Evolutionary conservation across 2,888 invertebrate species (phyloP), one percentile per base, ranked within the genome.

Genomic region (Tethea ocularis): DNA sequence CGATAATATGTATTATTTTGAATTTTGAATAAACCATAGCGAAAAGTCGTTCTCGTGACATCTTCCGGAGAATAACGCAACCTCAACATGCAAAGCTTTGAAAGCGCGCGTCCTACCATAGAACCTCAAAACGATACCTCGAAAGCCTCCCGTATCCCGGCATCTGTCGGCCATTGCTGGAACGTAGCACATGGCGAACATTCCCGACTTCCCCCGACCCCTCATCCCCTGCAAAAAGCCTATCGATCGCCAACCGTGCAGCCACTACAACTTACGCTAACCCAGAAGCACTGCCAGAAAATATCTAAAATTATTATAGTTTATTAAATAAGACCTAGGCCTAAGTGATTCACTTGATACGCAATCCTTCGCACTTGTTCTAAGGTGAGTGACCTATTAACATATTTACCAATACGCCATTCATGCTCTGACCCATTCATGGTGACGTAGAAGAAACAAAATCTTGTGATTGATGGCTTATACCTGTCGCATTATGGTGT

Each of bases 181-280:
- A 83, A 88, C 46, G 15, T 46, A 10, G 46, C 20, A 85, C 72
- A 46, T 61, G 57, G 63, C 64, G 62, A 67, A 68, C 67, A 64
- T 67, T 75, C 80, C 78, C 72, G 67, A 62, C 69, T 58, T 63
- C 72, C 73, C 70, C 71, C 72, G 63, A 52, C 70, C 68, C 64
- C 63, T 62, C 67, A 61, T 62, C 66, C 77, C 76, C 74, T 74
- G 62, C 62, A 63, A 72, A 78, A 78, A 78, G 77, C 78, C 83
- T 92, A 92, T 91, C 88, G 91, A 92, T 91, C 87, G 74, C 66
- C 71, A 20, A 10, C 73, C 71, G 68, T 69, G 78, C 74, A 46
- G 1, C 46, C 83, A 80, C 81, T 76, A 85, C 82, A 88, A 87
- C 85, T 84, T 84, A 87, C 86, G 86, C 83, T 79, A 86, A 80